Base-by-base conservation (phyloP, 2,797 vertebrate genomes). In the Xerus rutilus region DNA sequence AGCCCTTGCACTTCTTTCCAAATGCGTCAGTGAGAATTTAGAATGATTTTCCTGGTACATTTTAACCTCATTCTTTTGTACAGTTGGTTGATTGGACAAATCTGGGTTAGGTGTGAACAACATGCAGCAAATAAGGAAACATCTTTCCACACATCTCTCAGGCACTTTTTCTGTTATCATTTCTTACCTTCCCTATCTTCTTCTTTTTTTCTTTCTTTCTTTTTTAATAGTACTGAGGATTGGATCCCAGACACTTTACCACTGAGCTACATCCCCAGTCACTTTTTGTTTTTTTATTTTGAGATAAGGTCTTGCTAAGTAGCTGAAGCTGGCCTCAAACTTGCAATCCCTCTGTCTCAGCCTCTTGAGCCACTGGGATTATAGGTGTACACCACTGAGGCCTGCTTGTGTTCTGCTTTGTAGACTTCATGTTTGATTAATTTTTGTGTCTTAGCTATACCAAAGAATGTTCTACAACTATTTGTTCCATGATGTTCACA, bases 381-480 rank as follows among this genome's bases (percentile, higher is more conserved):
- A 62, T 3, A 10, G 59, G 59, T 10, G 23, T 62, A 9, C 9
- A 25, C 59, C 23, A 62, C 9, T 25, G 59, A 25, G 59, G 59
- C 23, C 54, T 62, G 57, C 74, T 86, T 45, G 45, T 15, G 12
- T 83, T 79, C 59, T 65, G 39, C 83, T 30, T 94, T n/a, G 6
- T 43, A 74, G 57, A 25, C 64, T 86, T 90, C 20, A 4, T 47
- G 3, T 90, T 77, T 54, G 83, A 93, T 78, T 62, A 8, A 23
- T 86, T 73, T 93, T 92, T 93, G 0, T 92, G 54, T 85, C 25
- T 82, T 73, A 64, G 59, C 84, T 7, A 45, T 13, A 87, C 65
- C 59, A 85, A 72, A 91, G 30, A 84, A 30, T 23, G 23, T n/a
- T 77, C 4, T n/a, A 28, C 13, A 45, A 2, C 28, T 64, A 17